These are phyloP conservation scores for Drosophila azteca DNA, from an alignment of 1,140 invertebrate species.

Conservation along the genomic window DNA sequence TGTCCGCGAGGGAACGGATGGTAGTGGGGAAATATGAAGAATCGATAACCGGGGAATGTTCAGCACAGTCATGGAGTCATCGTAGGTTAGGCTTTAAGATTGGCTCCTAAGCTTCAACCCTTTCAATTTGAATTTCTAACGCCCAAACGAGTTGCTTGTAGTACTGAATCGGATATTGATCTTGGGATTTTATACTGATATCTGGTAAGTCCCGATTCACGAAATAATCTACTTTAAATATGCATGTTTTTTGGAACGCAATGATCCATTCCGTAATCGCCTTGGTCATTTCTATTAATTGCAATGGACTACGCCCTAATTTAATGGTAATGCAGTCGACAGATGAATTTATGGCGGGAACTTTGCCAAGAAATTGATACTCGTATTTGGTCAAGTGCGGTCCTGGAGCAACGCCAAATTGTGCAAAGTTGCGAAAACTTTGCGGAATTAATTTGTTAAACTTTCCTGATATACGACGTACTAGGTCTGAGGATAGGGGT, in stretches of 20 bases:
- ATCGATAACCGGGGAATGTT: slow-evolving; percentile 43
- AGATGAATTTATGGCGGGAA: slow-evolving; percentile 52
- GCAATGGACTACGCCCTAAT: neutral
- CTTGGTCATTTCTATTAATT: slow-evolving; percentile 8
- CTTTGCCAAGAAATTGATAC: slow-evolving; percentile 37
- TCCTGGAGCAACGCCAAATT: slow-evolving; percentile 62
- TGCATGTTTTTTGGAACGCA: neutral
- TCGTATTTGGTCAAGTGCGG: slow-evolving; percentile 37
- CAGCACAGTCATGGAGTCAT: slow-evolving; percentile 22
- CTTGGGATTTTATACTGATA: too few relatives aligned
- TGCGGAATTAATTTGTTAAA: slow-evolving; percentile 75
- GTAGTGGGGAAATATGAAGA: neutral
- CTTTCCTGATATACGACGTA: slow-evolving; percentile 56
- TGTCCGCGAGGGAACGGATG: slow-evolving; percentile 16
- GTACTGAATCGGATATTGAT: too few relatives aligned
- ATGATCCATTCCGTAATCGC: neutral
- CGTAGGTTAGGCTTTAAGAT: slow-evolving; percentile 40
- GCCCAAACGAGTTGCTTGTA: too few relatives aligned
- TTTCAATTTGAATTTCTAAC: too few relatives aligned
- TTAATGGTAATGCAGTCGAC: slow-evolving; percentile 12
- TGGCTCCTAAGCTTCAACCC: too few relatives aligned
- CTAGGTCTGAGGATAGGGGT: slow-evolving; percentile 7
- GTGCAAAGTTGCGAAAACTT: slow-evolving; percentile 70
- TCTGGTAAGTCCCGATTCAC: too few relatives aligned
- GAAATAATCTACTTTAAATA: neutral